Conservation (phyloP, 2,797 vertebrate species). For the Hirundo rustica region DNA sequence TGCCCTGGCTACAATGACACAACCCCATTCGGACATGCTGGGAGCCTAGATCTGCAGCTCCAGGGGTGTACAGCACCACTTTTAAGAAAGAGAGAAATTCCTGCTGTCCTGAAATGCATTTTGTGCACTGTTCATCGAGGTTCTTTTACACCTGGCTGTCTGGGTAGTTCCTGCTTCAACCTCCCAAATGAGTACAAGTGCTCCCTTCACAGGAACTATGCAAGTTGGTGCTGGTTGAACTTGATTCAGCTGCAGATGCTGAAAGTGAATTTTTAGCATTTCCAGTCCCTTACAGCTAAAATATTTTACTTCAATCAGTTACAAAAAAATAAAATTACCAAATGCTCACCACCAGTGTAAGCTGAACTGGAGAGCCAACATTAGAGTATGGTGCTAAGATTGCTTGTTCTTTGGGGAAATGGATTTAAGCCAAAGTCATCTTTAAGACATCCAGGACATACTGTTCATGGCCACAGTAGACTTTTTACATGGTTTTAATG, state of each 20-base stretch:
- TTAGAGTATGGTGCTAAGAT: background rate
- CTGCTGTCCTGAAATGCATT: background rate
- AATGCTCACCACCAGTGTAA: background rate
- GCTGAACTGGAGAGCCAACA: background rate
- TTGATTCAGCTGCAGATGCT: background rate
- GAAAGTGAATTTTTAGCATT: background rate
- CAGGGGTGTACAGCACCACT: background rate
- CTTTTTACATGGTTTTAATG: background rate
- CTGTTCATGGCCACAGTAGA: background rate
- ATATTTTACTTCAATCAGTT: background rate
- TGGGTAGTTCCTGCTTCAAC: background rate
- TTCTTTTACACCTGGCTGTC: background rate
- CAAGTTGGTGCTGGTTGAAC: background rate
- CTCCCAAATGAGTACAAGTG: background rate
- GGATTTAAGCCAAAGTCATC: background rate
- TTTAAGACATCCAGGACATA: background rate
- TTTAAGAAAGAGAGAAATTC: background rate
- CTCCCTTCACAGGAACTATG: background rate
- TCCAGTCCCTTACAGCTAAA: background rate
- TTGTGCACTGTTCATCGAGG: accelerated
- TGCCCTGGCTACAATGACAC: accelerated
- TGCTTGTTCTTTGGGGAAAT: background rate
- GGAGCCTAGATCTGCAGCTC: background rate
- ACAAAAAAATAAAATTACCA: background rate
- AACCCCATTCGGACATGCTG: accelerated